Base-by-base conservation (phyloP, 2,888 invertebrate species). In the Agapetus fuscipes region DNA sequence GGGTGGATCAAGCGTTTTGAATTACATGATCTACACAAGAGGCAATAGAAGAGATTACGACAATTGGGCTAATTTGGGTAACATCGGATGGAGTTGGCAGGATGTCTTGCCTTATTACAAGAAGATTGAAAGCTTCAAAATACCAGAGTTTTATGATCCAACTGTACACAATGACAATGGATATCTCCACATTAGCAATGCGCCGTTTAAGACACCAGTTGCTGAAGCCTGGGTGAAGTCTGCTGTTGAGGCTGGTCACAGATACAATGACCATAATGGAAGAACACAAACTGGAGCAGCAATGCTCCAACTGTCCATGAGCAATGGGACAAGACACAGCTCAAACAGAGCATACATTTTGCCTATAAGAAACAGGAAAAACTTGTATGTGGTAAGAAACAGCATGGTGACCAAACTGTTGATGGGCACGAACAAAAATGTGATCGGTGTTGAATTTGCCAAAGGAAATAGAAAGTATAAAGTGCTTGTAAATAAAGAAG, bases 11-110 rank as follows among this genome's bases (percentile, higher is more conserved):
- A 83, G 83, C 46, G 78, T 83, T 1, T 63, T 88, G 7, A 89
- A 89, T 56, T 80, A 80, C 51, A 86, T 90, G 86, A 77, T 83
- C 52, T 85, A 83, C 52, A 82, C 81, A 0, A 63, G 84, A 45
- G 86, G 83, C 9, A 72, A 78, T 50, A 67, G 71, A 1, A 60
- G 66, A 3, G 88, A 90, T 54, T 90, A 83, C 56, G 80, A 89
- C 53, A 61, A 67, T 3, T 90, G 90, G 90, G 74, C 75, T 10
- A 64, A 63, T 1, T 55, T 77, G 52, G 87, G 83, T 1, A 83
- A 83, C 55, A 58, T 68, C 0, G 83, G 82, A 1, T 86, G 86
- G 86, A 73, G 78, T 33, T 85, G 74, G 67, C 61, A 74, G 16
- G 74, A 83, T 13, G 79, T 85, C 0, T 55, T 83, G 11, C 80